phyloP scores from a whole-genome alignment of 1,140 invertebrate species.

The Triops longicaudatus region DNA sequence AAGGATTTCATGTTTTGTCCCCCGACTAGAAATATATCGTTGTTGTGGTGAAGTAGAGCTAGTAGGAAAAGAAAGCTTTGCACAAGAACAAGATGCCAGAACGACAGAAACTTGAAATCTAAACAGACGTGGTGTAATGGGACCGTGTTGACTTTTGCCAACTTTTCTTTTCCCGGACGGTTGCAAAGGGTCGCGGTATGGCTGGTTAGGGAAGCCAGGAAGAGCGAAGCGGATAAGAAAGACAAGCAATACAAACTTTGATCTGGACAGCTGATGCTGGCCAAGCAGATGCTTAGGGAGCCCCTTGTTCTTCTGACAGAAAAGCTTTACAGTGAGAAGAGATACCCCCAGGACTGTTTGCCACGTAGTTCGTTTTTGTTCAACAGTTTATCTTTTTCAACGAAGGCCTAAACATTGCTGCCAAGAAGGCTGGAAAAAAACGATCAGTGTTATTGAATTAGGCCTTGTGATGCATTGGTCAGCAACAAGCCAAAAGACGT shows the following conservation, averaged over 20 bases:
- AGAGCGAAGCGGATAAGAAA: not conserved
- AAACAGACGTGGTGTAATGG: constrained; percentile 5
- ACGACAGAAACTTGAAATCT: not conserved
- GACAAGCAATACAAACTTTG: constrained; percentile 3
- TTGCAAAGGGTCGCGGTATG: not conserved
- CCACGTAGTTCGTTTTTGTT: not conserved
- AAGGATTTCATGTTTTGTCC: no score
- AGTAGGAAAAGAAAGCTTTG: not conserved
- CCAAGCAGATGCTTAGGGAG: not conserved
- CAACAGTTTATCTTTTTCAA: not conserved
- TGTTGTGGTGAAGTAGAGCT: not conserved
- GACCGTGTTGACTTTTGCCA: not conserved
- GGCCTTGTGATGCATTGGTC: not conserved
- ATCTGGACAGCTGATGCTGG: constrained; percentile 6
- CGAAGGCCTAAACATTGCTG: not conserved
- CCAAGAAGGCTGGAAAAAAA: not conserved
- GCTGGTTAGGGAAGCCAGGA: not conserved
- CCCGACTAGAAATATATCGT: no score
- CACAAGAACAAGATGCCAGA: not conserved
- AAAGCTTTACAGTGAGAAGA: no score
- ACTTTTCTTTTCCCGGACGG: not conserved
- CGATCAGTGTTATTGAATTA: not conserved
- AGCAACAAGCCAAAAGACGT: not conserved
- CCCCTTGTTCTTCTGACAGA: not conserved
- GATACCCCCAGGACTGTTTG: not conserved